Conservation (phyloP, 2,797 vertebrate species). For the Typhlichthys subterraneus region DNA sequence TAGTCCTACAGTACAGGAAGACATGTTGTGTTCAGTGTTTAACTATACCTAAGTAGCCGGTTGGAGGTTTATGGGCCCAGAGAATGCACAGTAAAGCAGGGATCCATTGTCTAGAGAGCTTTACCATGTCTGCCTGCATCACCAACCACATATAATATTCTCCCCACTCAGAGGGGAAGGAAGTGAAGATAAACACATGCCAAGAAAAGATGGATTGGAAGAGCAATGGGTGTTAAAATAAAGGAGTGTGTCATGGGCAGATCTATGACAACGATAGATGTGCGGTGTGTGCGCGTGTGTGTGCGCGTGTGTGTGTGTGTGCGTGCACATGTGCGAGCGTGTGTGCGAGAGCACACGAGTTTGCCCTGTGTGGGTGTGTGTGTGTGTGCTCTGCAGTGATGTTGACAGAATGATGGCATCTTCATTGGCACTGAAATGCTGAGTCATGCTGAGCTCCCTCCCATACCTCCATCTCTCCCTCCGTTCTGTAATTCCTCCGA, state of each 20-base stretch:
- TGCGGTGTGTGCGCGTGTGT: constrained; percentile 11
- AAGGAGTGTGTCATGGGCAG: constrained; percentile 8
- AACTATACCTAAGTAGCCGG: too few relatives aligned
- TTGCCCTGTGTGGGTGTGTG: constrained; percentile 7
- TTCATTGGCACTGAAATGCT: constrained; percentile 48
- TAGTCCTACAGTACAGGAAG: neutral
- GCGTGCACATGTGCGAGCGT: constrained; percentile 17
- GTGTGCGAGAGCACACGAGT: neutral
- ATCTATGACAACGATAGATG: constrained; percentile 16
- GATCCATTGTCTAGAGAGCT: constrained; percentile 11
- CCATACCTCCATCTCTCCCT: too few relatives aligned
- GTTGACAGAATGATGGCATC: constrained; percentile 46
- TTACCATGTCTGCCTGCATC: constrained; percentile 10
- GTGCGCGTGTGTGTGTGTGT: constrained; percentile 21
- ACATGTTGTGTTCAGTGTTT: too few relatives aligned
- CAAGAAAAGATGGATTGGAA: constrained; percentile 38
- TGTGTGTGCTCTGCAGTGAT: constrained; percentile 16
- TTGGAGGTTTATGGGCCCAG: neutral
- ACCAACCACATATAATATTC: constrained; percentile 20
- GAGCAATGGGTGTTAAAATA: constrained; percentile 17
- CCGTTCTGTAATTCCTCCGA: constrained; percentile 6
- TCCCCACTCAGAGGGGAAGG: neutral
- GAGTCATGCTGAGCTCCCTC: constrained; percentile 48
- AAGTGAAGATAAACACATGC: constrained; percentile 17
- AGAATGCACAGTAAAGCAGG: neutral